A percentile compares a stretch with the other conserved stretches of the same genome.
phyloP scores from a whole-genome alignment of 2,113 vertebrate genomes.

The Danionella cerebrum region DNA sequence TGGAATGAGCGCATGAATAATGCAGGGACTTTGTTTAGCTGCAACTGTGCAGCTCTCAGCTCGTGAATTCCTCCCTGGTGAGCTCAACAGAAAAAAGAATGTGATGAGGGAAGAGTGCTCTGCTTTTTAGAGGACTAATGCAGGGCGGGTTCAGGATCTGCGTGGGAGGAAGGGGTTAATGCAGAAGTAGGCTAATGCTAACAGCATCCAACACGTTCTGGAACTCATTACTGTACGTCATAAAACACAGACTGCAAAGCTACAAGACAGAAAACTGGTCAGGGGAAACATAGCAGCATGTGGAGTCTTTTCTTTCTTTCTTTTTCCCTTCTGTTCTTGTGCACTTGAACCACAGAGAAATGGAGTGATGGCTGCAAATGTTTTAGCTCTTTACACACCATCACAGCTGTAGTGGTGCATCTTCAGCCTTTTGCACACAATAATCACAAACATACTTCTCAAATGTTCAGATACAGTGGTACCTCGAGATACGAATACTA shows the following conservation, averaged over 20 bases:
- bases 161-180: slow-evolving; percentile 11
- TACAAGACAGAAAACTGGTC: slow-evolving; percentile 14
- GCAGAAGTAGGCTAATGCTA: slow-evolving; percentile 3
- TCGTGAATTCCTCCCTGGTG: slow-evolving; percentile 20
- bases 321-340: not conserved
- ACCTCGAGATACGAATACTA: too few relatives aligned
- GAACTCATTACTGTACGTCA: slow-evolving; percentile 29
- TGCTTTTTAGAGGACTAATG: not conserved
- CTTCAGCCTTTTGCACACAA: not conserved
- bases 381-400: not conserved
- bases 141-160: not conserved
- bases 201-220: slow-evolving; percentile 13
- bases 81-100: not conserved
- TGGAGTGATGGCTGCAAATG: not conserved
- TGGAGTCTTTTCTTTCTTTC: not conserved
- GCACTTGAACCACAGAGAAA: not conserved
- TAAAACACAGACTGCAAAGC: slow-evolving; percentile 17
- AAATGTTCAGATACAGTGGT: not conserved
- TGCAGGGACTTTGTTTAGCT: slow-evolving; percentile 28
- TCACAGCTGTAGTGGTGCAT: slow-evolving; percentile 10
- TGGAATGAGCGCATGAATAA: slow-evolving; percentile 35
- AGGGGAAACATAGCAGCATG: not conserved
- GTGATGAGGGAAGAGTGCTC: not conserved
- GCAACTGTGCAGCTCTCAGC: not conserved
- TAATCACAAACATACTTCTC: too few relatives aligned